Conservation (phyloP, 1,140 invertebrate genomes). For the Elymnias hypermnestra region DNA sequence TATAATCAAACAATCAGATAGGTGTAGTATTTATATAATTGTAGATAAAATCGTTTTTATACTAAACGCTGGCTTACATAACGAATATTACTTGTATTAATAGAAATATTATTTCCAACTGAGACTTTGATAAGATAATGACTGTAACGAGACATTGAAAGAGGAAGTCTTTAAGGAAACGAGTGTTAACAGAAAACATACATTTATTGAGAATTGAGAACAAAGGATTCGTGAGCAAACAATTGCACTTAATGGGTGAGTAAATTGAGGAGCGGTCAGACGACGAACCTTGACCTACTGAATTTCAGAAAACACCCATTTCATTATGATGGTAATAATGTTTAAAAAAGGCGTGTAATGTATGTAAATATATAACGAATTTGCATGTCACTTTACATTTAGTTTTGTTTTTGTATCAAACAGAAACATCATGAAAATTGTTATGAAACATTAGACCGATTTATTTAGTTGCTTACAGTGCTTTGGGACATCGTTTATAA, state of each 20-base stretch:
- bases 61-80: constrained; percentile 6
- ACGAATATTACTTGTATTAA: constrained; percentile 9
- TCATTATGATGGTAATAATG: constrained; percentile 15
- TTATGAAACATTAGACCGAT: no score
- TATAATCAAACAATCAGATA: no score
- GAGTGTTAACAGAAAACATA: constrained; percentile 12
- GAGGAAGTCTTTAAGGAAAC: constrained; percentile 29
- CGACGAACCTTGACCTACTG: constrained; percentile 46
- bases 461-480: no score
- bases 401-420: no score
- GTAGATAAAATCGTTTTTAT: no score
- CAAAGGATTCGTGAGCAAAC: constrained; percentile 28
- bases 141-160: constrained; percentile 23
- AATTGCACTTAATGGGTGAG: constrained; percentile 48
- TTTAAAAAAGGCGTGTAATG: constrained; percentile 5
- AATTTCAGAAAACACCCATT: constrained; percentile 21
- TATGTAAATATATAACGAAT: background rate
- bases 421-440: no score
- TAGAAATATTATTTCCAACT: constrained; percentile 9
- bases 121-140: constrained; percentile 20
- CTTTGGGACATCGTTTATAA: no score
- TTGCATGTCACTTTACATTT: no score
- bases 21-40: no score
- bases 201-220: constrained; percentile 9
- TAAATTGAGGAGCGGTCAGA: constrained; percentile 49